Percentiles rank a stretch among this genome's conserved stretches.
These are phyloP conservation scores for Temnopleurus reevesii DNA, from an alignment of 53 echinoderm and acorn worm species.

Conservation along the genomic window DNA sequence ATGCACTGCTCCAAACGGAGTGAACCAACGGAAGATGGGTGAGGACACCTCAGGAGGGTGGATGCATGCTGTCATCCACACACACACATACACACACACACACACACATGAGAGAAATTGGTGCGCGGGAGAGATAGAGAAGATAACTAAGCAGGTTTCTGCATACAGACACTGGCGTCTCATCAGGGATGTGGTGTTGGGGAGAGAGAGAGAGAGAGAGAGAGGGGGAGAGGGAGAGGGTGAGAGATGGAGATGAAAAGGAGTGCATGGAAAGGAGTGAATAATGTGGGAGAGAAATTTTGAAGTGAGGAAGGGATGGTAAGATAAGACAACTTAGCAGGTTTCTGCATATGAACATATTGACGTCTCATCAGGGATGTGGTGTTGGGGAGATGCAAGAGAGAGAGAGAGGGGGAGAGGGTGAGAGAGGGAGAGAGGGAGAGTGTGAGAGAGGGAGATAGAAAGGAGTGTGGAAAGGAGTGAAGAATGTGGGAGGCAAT, in stretches of 20 bases:
- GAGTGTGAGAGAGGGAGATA: background rate
- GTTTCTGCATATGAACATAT: too few species aligned
- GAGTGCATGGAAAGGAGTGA: background rate
- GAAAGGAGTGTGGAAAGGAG: background rate
- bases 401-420: background rate
- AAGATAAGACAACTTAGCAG: too few species aligned
- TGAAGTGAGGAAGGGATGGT: background rate
- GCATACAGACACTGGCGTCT: conserved; percentile 2
- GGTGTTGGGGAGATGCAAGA: background rate
- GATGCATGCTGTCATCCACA: background rate
- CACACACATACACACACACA: background rate
- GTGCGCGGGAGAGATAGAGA: background rate
- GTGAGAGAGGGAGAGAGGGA: background rate
- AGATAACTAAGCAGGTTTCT: background rate
- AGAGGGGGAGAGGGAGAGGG: background rate
- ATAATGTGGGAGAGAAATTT: background rate
- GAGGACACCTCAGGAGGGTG: background rate
- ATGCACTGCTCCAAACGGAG: background rate
- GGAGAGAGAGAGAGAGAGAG: background rate
- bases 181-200: background rate
- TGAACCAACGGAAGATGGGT: too few species aligned
- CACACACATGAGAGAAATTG: background rate
- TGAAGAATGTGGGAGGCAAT: background rate
- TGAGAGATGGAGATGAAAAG: background rate
- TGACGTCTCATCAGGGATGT: background rate